Evolutionary conservation across 2,797 vertebrate species (phyloP).

Genomic region (Sphaeramia orbicularis): DNA sequence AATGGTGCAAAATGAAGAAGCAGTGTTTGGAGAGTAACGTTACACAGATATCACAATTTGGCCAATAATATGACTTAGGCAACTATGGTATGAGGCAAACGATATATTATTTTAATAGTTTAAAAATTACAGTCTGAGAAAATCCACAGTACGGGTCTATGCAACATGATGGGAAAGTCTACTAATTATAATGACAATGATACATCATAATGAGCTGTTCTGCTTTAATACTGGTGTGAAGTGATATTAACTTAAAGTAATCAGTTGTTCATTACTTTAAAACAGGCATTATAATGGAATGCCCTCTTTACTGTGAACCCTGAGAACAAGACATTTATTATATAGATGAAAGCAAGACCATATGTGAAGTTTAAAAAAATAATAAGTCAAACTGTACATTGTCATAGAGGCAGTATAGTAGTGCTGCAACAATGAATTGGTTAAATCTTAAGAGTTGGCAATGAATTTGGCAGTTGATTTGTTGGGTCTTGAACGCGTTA

Average conservation of each 20-base stretch:
- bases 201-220: neutral
- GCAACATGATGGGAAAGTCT: neutral
- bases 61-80: too few relatives aligned
- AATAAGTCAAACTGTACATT: neutral
- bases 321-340: neutral
- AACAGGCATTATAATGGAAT: neutral
- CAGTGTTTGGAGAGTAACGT: too few relatives aligned
- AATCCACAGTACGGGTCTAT: slow-evolving; percentile 1
- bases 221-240: slow-evolving; percentile 3
- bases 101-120: too few relatives aligned
- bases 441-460: too few relatives aligned
- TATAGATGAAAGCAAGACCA: too few relatives aligned
- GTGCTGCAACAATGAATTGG: too few relatives aligned
- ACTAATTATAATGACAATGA: slow-evolving; percentile 9
- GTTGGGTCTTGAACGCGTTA: too few relatives aligned
- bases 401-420: neutral
- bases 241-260: neutral
- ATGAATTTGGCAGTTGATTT: too few relatives aligned
- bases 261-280: neutral
- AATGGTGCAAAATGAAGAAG: too few relatives aligned
- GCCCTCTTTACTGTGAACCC: neutral
- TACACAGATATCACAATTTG: too few relatives aligned
- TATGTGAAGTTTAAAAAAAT: too few relatives aligned
- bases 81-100: too few relatives aligned
- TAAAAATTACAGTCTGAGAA: slow-evolving; percentile 2